Base-by-base conservation (phyloP, 92 coral and sea anemone genomes). In the Porites evermanni region DNA sequence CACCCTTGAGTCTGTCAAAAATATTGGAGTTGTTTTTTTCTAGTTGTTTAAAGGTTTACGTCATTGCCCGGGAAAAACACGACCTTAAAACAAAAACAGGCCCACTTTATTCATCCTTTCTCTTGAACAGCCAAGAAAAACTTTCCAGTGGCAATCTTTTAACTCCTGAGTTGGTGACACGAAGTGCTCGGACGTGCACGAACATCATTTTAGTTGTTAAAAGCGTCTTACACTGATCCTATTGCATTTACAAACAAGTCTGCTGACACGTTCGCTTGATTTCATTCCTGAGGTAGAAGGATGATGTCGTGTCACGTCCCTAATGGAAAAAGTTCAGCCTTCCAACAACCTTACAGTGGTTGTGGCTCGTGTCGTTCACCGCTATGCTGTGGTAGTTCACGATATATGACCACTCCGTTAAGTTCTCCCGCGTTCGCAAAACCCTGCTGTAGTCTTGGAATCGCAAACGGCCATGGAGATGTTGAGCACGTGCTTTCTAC, bases 1-100 rank as follows among this genome's bases (percentile, higher is more conserved):
- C 19, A 12, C 78, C 20, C 64, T 74, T 74, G 21, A 53, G 16
- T 64, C 54, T 74, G 78, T 53, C 78, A 53, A 74, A 74, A 74
- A 74, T 20, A 74, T 47, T 74, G 64, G 6, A 3, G 44, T 19
- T 74, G 64, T 74, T 74, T 74, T 53, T 51, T 47, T 47, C 77
- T 54, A 1, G 32, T 53, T 74, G 44, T 9, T 17, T 53, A 23
- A 74, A 74, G 29, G 29, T 16, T 50, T 72, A 51, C 60, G 77
- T 72, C 77, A 52, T 72, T 52, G 61, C 24, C 58, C 77, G 6
- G 20, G 20, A 12, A 51, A 32, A 72, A 72, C 19, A 72, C 23
- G 60, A 18, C 24, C 59, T 72, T 23, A 9, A 18, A 18, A 20
- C 5, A 18, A 47, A 7, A 10, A 11, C 19, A 72, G 54, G 51